phyloP scores from a whole-genome alignment of 2,797 vertebrate species.

The Mycteria americana region DNA sequence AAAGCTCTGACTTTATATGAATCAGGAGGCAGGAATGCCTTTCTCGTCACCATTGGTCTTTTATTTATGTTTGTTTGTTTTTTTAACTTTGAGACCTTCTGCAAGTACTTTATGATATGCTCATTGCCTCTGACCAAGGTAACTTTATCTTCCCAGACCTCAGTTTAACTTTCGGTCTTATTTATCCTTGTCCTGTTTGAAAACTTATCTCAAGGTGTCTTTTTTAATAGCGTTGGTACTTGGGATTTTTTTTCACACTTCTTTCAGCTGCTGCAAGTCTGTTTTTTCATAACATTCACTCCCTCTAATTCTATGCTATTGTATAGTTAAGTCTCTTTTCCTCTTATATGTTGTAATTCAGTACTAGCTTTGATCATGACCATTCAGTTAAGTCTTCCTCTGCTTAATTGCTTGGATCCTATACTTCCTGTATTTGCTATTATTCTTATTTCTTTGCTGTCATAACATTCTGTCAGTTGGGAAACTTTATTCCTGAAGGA shows the following conservation, averaged over 20 bases:
- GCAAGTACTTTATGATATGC: neutral
- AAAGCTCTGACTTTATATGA: neutral
- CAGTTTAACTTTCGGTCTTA: neutral
- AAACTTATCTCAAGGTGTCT: neutral
- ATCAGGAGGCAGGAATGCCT: neutral
- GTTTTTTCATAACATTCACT: neutral
- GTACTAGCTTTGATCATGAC: constrained; percentile 12
- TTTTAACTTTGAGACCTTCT: neutral
- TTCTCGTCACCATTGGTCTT: neutral
- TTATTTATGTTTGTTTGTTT: neutral
- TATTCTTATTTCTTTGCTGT: neutral
- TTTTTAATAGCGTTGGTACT: neutral
- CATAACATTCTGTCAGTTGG: neutral
- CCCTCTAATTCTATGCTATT: neutral
- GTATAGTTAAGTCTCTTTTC: neutral
- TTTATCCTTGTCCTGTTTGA: neutral
- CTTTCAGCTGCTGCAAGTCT: neutral
- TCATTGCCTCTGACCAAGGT: neutral
- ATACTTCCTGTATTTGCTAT: neutral
- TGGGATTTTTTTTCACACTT: neutral
- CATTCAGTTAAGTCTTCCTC: neutral
- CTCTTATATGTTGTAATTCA: neutral
- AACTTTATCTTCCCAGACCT: neutral
- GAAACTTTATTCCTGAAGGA: neutral
- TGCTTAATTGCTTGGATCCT: constrained; percentile 13